Base-by-base conservation (phyloP, 2,113 vertebrate genomes). In the Halichoeres trimaculatus region DNA sequence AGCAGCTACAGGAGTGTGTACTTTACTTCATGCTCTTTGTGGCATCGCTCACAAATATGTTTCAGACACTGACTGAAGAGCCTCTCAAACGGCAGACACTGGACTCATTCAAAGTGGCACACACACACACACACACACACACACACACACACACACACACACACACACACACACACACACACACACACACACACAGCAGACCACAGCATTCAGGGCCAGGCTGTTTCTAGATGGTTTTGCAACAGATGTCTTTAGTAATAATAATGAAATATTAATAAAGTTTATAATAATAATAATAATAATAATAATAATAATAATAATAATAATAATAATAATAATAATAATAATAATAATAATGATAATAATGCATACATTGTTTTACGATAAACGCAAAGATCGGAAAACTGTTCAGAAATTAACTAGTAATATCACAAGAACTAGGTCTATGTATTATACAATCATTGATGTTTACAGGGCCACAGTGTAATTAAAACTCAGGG, bases 1-100 rank as follows among this genome's bases (percentile, higher is more conserved):
- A 76, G 67, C 76, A 76, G 71, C 74, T 43, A 35, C 57, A 80
- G 56, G 58, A 84, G 74, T 81, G 26, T 70, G 80, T 78, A 59
- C 76, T 85, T 81, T 73, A 71, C 52, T 76, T 74, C 81, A 17
- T 54, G 80, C 65, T 88, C 85, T 90, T 89, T 88, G 83, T 83
- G 30, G 76, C 80, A 48, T 74, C 80, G 24, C 85, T 66, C 89
- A 69, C 83, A 87, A 85, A 92, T 80, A 88, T 79, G 83, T 83
- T 88, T 87, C 80, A 72, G 59, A 83, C 74, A 70, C 65, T 19
- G 72, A 70, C 63, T 90, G 76, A 89, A 93, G 91, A 53, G 80
- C 26, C 88, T 83, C 87, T 91, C 64, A 16, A 62, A 80, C 68
- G 64, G 58, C 72, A 86, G 73, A 61, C 73, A 45, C 65, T 51